Evolutionary conservation across 2,888 invertebrate genomes (phyloP), one percentile per base, ranked within the genome.

Genomic region (Eremobia ochroleuca): DNA sequence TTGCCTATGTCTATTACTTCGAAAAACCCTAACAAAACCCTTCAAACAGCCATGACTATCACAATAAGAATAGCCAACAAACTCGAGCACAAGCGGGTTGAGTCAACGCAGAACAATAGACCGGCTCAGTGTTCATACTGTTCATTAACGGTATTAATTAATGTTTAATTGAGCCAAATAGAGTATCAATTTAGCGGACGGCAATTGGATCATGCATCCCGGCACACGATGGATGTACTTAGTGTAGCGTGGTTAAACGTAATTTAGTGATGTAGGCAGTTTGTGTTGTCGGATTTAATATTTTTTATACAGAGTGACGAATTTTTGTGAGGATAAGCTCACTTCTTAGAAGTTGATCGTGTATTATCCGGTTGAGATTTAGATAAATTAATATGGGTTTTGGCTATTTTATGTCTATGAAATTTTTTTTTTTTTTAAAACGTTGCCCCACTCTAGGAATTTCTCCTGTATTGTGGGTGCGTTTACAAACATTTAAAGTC

Each of bases 161-260:
- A 95, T 94, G 95, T 92, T 95, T 95, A 96, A 96, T 96, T 96
- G 96, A 95, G 93, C 95, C 94, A 95, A 96, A 96, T 96, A 95
- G 96, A 95, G 95, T 95, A 95, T 95, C 95, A 96, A 96, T 96
- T 96, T 95, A 96, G 95, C 94, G 92, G 91, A 94, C 94, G 92
- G 88, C 96, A 96, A 96, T 96, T 95, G 95, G 95, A 95, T 96
- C 96, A 95, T 94, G 94, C 94, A 92, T 93, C 93, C 92, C 92
- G 91, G 90, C 90, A 86, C 88, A 64, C 77, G 67, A 69, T 46
- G 83, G 77, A 82, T 65, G 59, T 82, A 67, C 65, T 70, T 46
- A 61, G 65, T 61, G 21, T 66, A 3, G 72, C 59, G 76, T 31
- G 46, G 69, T 79, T 69, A 69, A 72, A 73, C 58, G 64, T 31